Conservation (phyloP, 1,140 invertebrate species). For the Dreissena rostriformis region DNA sequence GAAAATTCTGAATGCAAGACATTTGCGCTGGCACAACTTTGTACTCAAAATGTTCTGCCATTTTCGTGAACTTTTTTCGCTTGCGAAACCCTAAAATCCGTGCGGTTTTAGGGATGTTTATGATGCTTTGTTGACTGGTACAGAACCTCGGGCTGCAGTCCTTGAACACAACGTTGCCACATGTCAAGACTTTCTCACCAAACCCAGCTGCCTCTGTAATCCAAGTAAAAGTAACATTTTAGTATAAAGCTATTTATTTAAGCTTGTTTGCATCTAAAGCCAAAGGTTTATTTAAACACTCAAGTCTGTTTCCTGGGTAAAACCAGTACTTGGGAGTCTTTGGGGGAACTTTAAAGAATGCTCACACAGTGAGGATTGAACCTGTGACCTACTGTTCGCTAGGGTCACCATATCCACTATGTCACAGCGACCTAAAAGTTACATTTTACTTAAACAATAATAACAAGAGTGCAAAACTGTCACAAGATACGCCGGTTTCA, state of each 20-base stretch:
- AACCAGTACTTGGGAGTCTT: too few relatives aligned
- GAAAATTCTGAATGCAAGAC: conserved; percentile 81
- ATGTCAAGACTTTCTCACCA: conserved; percentile 75
- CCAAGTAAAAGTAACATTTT: conserved; percentile 5
- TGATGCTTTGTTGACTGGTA: conserved; percentile 79
- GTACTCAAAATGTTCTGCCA: conserved; percentile 82
- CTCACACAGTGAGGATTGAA: too few relatives aligned
- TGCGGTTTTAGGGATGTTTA: conserved; percentile 78
- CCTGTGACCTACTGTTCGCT: too few relatives aligned
- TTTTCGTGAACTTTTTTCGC: conserved; percentile 80
- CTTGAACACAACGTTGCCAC: conserved; percentile 78
- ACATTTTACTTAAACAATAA: too few relatives aligned
- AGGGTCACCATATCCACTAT: too few relatives aligned
- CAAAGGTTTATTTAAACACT: too few relatives aligned
- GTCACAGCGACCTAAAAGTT: too few relatives aligned
- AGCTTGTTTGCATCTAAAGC: too few relatives aligned
- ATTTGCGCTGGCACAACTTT: conserved; percentile 81
- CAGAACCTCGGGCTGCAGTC: conserved; percentile 80
- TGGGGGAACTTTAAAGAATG: too few relatives aligned
- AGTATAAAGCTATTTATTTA: neutral
- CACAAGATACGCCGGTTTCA: too few relatives aligned
- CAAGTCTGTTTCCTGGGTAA: too few relatives aligned
- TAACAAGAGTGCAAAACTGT: too few relatives aligned
- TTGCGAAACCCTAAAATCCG: conserved; percentile 78
- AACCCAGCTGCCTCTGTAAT: conserved; percentile 79